Evolutionary conservation across 2,113 vertebrate genomes (phyloP).

Genomic region (Zapornia atra): DNA sequence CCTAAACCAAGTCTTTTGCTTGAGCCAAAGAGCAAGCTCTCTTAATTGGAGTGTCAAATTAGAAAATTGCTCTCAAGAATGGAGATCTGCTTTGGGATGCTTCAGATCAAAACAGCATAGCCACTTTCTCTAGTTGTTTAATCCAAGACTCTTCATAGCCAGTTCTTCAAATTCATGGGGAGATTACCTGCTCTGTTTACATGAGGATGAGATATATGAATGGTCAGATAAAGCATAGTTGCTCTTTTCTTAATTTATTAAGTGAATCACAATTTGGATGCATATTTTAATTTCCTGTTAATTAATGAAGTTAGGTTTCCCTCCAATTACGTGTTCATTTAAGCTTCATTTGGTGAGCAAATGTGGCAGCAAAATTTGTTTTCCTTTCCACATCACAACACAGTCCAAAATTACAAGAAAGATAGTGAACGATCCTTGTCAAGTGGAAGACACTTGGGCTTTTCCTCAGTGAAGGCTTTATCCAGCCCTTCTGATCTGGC

Average conservation of each 20-base stretch:
- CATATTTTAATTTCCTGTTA: neutral
- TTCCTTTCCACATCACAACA: neutral
- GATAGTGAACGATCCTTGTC: neutral
- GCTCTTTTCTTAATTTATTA: neutral
- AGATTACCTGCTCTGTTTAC: neutral
- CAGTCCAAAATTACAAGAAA: neutral
- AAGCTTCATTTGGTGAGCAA: neutral
- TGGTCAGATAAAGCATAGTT: neutral
- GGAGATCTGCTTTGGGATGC: neutral
- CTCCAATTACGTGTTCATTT: neutral
- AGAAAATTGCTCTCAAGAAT: neutral
- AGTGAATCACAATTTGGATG: neutral
- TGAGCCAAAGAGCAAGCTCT: neutral
- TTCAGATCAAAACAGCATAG: neutral
- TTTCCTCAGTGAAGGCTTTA: neutral
- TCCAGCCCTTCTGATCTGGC: neutral
- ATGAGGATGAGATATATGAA: neutral
- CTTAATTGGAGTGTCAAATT: neutral
- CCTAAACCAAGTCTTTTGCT: neutral
- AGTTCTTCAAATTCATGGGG: neutral
- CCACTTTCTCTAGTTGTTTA: neutral
- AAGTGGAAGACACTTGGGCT: neutral
- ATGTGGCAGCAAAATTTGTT: neutral
- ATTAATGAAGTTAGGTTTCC: neutral
- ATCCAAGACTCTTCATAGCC: neutral